A percentile compares a stretch with the other conserved stretches of the same genome.
Conservation (phyloP, 2,797 vertebrate genomes). For the Chelidonichthys spinosus region DNA sequence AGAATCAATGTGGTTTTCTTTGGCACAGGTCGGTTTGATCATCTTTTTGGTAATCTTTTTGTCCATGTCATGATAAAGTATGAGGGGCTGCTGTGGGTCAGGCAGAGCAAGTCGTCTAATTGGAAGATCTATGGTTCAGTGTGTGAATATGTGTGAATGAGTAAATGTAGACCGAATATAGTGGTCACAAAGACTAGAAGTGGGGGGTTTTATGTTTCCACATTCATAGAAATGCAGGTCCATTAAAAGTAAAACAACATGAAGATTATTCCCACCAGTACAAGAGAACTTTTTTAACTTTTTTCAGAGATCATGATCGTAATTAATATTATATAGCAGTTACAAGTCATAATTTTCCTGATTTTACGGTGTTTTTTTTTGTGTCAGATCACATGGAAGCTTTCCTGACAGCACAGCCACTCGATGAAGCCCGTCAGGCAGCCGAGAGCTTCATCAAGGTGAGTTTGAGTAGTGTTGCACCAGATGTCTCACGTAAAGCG, state of each 20-base stretch:
- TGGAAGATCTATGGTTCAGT: too few species aligned
- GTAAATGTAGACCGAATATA: too few species aligned
- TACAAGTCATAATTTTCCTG: background rate
- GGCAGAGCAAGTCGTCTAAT: too few species aligned
- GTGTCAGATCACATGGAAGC: conserved; percentile 84
- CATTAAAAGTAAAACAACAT: too few species aligned
- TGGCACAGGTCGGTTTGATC: conserved; percentile 78
- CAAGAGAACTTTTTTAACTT: background rate
- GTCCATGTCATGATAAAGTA: background rate
- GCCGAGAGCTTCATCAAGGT: conserved; percentile 84
- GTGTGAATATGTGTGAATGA: too few species aligned
- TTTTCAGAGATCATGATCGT: background rate
- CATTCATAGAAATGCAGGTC: too few species aligned
- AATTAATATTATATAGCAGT: background rate
- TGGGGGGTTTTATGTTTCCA: too few species aligned
- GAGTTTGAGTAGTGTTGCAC: conserved; percentile 27
- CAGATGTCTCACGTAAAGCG: background rate
- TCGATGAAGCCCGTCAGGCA: conserved; percentile 27
- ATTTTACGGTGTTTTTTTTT: conserved; percentile 15
- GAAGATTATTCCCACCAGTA: background rate
- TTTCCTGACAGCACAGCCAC: conserved; percentile 74
- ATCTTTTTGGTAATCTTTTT: background rate
- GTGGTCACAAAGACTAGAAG: too few species aligned
- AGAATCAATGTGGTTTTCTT: conserved; percentile 86
- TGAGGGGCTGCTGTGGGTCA: too few species aligned